Percentiles rank a stretch among this genome's conserved stretches.
phyloP scores from a whole-genome alignment of 2,113 vertebrate genomes.

The Anas platyrhynchos region DNA sequence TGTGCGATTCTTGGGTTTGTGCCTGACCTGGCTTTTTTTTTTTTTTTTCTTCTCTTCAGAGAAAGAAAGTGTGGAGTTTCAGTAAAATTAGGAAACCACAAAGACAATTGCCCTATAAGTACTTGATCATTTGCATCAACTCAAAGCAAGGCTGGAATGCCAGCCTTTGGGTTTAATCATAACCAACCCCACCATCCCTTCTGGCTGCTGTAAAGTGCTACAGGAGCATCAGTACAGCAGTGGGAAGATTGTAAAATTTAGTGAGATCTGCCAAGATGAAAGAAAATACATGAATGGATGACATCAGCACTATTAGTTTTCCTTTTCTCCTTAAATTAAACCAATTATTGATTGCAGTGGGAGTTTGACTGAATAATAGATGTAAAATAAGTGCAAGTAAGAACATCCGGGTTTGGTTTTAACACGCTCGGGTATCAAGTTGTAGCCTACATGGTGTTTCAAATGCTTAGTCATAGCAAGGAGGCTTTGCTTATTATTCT shows the following conservation, averaged over 20 bases:
- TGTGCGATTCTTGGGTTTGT: not conserved
- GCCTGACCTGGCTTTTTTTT: not conserved
- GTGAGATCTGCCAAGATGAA: not conserved
- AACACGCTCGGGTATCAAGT: not conserved
- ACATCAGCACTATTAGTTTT: not conserved
- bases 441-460: rapidly evolving
- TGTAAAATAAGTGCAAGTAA: not conserved
- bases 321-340: not conserved
- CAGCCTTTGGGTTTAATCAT: not conserved
- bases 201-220: not conserved
- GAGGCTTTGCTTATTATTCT: not conserved
- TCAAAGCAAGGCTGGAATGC: not conserved
- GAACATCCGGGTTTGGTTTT: not conserved
- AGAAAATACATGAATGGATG: not conserved
- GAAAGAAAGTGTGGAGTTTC: not conserved
- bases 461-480: not conserved
- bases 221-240: not conserved
- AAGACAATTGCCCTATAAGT: not conserved
- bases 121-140: rapidly evolving
- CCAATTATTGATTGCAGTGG: not conserved
- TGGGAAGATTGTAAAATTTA: not conserved
- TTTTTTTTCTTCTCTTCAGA: not conserved
- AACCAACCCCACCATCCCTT: not conserved
- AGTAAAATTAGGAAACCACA: not conserved
- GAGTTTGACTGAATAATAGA: not conserved